A percentile compares a stretch with the other conserved stretches of the same genome.
Evolutionary conservation across 2,797 vertebrate species (phyloP).

Genomic region (Sebastes iracundus): DNA sequence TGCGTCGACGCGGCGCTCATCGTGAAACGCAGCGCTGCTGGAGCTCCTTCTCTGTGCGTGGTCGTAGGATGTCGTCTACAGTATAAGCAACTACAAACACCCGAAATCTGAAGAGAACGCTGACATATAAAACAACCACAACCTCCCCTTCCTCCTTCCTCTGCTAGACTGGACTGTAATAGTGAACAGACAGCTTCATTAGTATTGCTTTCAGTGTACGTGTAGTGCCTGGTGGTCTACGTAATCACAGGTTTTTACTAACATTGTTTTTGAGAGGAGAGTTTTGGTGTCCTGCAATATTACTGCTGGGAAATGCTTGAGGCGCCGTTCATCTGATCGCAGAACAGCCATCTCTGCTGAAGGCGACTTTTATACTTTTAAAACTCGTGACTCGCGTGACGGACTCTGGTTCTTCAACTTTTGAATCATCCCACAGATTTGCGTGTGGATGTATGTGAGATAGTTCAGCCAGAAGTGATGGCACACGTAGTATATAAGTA

Average conservation of each 20-base stretch:
- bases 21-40: background rate
- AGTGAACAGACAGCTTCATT: background rate
- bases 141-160: background rate
- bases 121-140: background rate
- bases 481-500: too few species aligned
- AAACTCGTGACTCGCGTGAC: background rate
- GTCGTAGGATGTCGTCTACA: background rate
- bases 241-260: background rate
- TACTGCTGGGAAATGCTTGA: background rate
- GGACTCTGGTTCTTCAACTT: background rate
- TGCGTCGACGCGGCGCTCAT: background rate
- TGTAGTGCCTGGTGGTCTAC: background rate
- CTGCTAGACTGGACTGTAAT: background rate
- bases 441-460: background rate
- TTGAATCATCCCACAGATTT: background rate
- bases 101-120: background rate
- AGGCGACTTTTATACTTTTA: background rate
- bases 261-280: background rate
- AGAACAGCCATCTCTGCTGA: background rate
- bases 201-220: slow-evolving; percentile 32
- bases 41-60: background rate
- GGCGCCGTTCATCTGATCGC: too few species aligned
- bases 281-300: slow-evolving; percentile 25
- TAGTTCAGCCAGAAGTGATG: too few species aligned
- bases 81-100: background rate